Conservation (phyloP, 2,888 invertebrate genomes). For the Helleia helle region DNA sequence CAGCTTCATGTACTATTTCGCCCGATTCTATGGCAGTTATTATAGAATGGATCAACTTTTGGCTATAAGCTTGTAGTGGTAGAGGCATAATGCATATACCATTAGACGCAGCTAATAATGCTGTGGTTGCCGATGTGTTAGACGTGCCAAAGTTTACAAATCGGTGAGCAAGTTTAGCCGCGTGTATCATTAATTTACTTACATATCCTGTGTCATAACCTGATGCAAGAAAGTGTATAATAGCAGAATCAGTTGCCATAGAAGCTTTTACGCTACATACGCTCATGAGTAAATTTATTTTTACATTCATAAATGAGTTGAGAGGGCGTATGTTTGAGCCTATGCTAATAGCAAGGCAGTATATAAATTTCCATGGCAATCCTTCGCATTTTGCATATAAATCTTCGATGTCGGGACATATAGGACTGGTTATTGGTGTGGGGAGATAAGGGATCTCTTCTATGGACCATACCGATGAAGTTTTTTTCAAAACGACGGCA, state of each 20-base stretch:
- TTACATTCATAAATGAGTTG: conserved; percentile 56
- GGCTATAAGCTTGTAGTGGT: conserved; percentile 48
- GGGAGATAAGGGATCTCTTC: conserved; percentile 33
- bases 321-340: conserved; percentile 48
- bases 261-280: conserved; percentile 51
- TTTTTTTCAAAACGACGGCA: conserved; percentile 38
- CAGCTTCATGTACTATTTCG: conserved; percentile 33
- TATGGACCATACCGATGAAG: conserved; percentile 39
- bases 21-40: conserved; percentile 46
- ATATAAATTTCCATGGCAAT: conserved; percentile 56
- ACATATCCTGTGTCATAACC: conserved; percentile 48
- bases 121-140: conserved; percentile 32
- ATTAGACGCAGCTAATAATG: conserved; percentile 42
- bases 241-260: conserved; percentile 32
- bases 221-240: conserved; percentile 47
- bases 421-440: conserved; percentile 34
- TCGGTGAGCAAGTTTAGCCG: conserved; percentile 40
- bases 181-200: conserved; percentile 44
- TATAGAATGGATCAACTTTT: conserved; percentile 39
- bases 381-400: conserved; percentile 39
- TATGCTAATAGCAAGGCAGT: conserved; percentile 53
- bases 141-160: conserved; percentile 35
- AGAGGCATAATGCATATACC: conserved; percentile 50
- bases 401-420: conserved; percentile 39
- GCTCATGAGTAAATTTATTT: conserved; percentile 53